Percentiles rank a stretch among this genome's conserved stretches.
phyloP scores from a whole-genome alignment of 2,888 invertebrate genomes.

The Athrips mouffetella region DNA sequence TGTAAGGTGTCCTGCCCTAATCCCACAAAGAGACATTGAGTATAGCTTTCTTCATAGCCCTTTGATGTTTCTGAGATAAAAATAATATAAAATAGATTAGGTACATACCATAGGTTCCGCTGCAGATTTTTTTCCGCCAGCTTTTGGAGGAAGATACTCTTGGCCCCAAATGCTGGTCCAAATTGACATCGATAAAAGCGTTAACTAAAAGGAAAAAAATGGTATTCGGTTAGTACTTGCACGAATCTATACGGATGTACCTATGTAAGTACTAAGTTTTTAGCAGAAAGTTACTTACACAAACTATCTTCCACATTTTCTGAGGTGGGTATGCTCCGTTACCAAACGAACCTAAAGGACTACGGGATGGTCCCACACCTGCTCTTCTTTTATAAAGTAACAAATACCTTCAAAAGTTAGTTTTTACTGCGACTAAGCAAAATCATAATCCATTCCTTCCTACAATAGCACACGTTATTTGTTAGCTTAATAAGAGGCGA shows the following conservation, averaged over 20 bases:
- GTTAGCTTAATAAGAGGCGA: too few relatives aligned
- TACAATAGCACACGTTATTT: too few relatives aligned
- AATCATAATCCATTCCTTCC: too few relatives aligned
- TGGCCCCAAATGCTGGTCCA: slow-evolving; percentile 56
- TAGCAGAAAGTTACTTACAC: slow-evolving; percentile 41
- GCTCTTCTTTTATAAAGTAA: slow-evolving; percentile 51
- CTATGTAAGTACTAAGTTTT: too few relatives aligned
- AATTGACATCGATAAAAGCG: slow-evolving; percentile 53
- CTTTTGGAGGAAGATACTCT: slow-evolving; percentile 75
- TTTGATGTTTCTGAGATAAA: too few relatives aligned
- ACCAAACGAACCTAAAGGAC: slow-evolving; percentile 31
- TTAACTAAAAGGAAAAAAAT: slow-evolving; percentile 39
- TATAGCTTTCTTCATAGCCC: too few relatives aligned
- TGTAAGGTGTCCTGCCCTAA: too few relatives aligned
- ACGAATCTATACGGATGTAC: too few relatives aligned
- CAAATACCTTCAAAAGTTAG: not conserved
- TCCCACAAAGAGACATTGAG: too few relatives aligned
- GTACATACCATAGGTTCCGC: not conserved
- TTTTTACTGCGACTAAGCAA: not conserved
- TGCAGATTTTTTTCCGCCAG: slow-evolving; percentile 33
- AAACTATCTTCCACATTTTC: slow-evolving; percentile 60
- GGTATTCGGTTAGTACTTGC: too few relatives aligned
- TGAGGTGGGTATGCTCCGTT: slow-evolving; percentile 28
- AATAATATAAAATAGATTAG: not conserved
- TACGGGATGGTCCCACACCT: slow-evolving; percentile 37